Evolutionary conservation across 2,113 vertebrate genomes (phyloP).

Genomic region (Mormyrus lacerda): DNA sequence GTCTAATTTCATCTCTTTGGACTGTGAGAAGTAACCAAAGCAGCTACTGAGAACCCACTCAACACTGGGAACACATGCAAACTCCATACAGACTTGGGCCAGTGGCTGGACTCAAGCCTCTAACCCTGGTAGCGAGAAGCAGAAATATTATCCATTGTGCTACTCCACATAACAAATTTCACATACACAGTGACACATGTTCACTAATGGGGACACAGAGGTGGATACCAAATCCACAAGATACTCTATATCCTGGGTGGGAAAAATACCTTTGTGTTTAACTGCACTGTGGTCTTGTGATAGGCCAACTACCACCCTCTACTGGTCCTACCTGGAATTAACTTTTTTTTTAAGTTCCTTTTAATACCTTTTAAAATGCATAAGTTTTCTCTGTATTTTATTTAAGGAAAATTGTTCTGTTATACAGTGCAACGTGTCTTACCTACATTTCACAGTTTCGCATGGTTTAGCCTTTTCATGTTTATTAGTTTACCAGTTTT

Average conservation of each 20-base stretch:
- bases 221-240: neutral
- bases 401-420: neutral
- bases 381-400: neutral
- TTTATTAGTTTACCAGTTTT: neutral
- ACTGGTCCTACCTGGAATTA: neutral
- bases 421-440: neutral
- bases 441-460: neutral
- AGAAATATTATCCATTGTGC: neutral
- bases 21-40: neutral
- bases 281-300: neutral
- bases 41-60: neutral
- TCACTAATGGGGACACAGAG: neutral
- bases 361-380: neutral
- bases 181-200: neutral
- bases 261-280: neutral
- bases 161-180: neutral
- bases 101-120: neutral
- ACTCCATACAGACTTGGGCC: neutral
- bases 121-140: neutral
- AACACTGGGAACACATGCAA: neutral
- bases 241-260: neutral
- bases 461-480: neutral
- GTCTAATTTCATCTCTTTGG: neutral
- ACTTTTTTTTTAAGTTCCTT: neutral
- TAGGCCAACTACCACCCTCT: slow-evolving; percentile 5